Evolutionary conservation across 2,113 vertebrate genomes (phyloP), one percentile per base, ranked within the genome.

Genomic region (Eurystomus gularis): DNA sequence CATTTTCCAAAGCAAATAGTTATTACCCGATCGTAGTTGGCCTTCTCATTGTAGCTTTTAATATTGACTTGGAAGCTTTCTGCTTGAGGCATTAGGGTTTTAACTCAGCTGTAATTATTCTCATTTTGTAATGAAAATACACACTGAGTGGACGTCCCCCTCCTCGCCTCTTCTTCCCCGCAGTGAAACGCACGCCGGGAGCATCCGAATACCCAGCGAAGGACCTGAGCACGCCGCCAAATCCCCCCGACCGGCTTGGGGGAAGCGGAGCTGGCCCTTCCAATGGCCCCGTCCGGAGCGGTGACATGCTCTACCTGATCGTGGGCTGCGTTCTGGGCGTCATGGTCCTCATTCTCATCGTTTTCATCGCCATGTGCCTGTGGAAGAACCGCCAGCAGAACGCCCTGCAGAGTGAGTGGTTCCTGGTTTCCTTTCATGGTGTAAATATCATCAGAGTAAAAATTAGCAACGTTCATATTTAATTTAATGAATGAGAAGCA

Each of bases 301-400:
- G 99, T 0, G 99, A 99, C 11, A 98, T 99, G 97, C 96, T 99
- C 3, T 99, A 99, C 86, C 96, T 99, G 83, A 99, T 99, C 0
- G 99, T 99, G 48, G 99, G 99, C 95, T 99, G 98, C 1, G 98
- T 99, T 52, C 97, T 99, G 15, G 99, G 98, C 0, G 98, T 99
- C 72, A 99, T 99, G 99, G 99, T 99, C 24, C 98, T 99, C 68
- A 99, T 99, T 65, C 98, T 99, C 66, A 98, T 99, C 80, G 98
- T 97, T 15, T 99, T 99, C 93, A 99, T 99, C 10, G 99, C 98
- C 81, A 99, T 99, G 98, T 99, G 99, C 91, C 98, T 99, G 33
- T 99, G 99, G 99, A 99, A 98, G 97, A 99, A 98, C 95, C 98
- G 99, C 0, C 99, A 99, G 96, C 99, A 99, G 95, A 98, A 91